A percentile compares a stretch with the other conserved stretches of the same genome.
Conservation (phyloP, 2,888 invertebrate genomes). For the Dysmachus trigonus region DNA sequence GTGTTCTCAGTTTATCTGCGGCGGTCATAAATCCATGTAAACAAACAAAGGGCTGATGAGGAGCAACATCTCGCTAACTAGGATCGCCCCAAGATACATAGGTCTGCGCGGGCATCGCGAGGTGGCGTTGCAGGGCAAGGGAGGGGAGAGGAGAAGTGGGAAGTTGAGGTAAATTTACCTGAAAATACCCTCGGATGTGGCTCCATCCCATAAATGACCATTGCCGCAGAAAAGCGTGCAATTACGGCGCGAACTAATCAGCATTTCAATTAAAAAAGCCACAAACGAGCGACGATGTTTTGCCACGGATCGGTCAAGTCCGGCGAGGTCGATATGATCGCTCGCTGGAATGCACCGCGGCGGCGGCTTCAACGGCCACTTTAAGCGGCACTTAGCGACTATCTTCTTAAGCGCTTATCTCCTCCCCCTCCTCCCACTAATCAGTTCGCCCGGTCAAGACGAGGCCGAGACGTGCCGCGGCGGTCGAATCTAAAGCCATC, state of each 20-base stretch:
- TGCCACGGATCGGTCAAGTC: background rate
- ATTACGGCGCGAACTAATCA: background rate
- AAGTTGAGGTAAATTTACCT: background rate
- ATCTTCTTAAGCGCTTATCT: constrained; percentile 9
- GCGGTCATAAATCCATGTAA: constrained; percentile 21
- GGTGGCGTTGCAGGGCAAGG: background rate
- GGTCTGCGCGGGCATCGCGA: background rate
- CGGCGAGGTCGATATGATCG: background rate
- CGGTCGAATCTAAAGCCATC: constrained; percentile 4
- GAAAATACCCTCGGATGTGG: background rate
- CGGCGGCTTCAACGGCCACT: background rate
- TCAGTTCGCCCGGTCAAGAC: background rate
- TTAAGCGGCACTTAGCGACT: constrained; percentile 27
- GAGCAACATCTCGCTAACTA: background rate
- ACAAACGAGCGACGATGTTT: background rate
- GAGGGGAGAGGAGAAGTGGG: background rate
- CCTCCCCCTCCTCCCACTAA: constrained; percentile 21
- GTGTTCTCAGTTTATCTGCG: background rate
- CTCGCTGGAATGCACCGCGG: background rate
- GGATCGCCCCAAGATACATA: background rate
- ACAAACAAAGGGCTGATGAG: constrained; percentile 8
- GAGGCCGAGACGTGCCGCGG: background rate
- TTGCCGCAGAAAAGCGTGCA: background rate
- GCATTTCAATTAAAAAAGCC: constrained; percentile 19
- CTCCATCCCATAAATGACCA: constrained; percentile 10